phyloP scores from a whole-genome alignment of 2,888 invertebrate genomes.

The Tridacna crocea region DNA sequence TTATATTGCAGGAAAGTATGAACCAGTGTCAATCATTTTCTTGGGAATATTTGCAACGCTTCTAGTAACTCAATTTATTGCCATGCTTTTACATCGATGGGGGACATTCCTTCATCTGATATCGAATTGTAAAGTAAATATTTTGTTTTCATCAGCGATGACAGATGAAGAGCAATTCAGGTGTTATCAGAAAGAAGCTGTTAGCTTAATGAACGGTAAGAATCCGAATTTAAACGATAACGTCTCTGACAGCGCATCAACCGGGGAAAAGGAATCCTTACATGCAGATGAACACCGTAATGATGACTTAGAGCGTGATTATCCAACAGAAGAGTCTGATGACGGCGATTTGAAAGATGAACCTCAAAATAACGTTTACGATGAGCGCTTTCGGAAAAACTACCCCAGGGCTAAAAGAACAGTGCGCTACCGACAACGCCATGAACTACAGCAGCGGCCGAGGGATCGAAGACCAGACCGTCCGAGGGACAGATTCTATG shows the following conservation, averaged over 20 bases:
- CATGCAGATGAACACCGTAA: not conserved
- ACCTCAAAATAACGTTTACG: not conserved
- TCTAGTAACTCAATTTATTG: conserved; percentile 96
- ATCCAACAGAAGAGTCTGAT: not conserved
- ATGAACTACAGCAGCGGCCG: no score
- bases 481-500: no score
- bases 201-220: conserved; percentile 13
- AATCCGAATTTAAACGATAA: conserved; percentile 3
- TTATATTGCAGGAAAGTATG: conserved; percentile 75
- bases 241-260: not conserved
- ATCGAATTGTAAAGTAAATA: conserved; percentile 87
- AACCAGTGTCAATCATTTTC: conserved; percentile 92
- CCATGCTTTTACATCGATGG: conserved; percentile 99
- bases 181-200: not conserved
- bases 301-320: not conserved
- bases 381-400: conserved; percentile 4
- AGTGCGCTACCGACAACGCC: not conserved
- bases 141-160: not conserved
- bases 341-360: not conserved
- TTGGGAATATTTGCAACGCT: conserved; percentile 98
- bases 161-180: conserved; percentile 13
- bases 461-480: no score
- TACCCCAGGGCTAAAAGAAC: not conserved
- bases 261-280: not conserved
- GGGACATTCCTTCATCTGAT: conserved; percentile 98